These are phyloP conservation scores for Venusia cambrica DNA, from an alignment of 2,888 invertebrate genomes.

Conservation along the genomic window DNA sequence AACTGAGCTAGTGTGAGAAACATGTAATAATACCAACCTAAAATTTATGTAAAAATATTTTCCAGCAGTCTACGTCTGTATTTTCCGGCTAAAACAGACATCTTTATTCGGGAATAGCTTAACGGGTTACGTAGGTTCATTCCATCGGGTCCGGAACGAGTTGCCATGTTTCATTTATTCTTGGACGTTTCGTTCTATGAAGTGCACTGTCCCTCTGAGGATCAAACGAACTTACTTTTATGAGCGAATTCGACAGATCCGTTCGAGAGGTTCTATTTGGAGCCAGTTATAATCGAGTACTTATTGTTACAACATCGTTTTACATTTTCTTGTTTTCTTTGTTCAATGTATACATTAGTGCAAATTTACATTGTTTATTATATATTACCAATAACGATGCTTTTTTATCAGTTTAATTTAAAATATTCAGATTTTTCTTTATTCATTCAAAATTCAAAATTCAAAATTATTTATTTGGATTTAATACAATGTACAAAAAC, in stretches of 20 bases:
- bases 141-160: slow-evolving; percentile 52
- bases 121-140: slow-evolving; percentile 62
- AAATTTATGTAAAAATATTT: not conserved
- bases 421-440: too few species aligned
- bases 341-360: too few species aligned
- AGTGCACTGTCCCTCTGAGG: slow-evolving; percentile 20
- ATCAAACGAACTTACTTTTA: slow-evolving; percentile 25
- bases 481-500: too few species aligned
- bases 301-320: too few species aligned
- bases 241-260: slow-evolving; percentile 7
- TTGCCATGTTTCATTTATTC: slow-evolving; percentile 51
- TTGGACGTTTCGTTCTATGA: slow-evolving; percentile 34
- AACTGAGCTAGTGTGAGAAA: too few species aligned
- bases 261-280: not conserved
- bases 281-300: not conserved
- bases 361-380: too few species aligned
- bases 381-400: too few species aligned
- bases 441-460: too few species aligned
- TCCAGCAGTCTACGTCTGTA: not conserved
- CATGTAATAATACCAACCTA: too few species aligned
- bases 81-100: slow-evolving; percentile 7
- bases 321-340: too few species aligned
- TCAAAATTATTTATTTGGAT: too few species aligned
- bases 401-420: too few species aligned
- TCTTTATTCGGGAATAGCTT: slow-evolving; percentile 26